Evolutionary conservation across 2,113 vertebrate genomes (phyloP).

Genomic region (Petrocephalus microphthalmus): DNA sequence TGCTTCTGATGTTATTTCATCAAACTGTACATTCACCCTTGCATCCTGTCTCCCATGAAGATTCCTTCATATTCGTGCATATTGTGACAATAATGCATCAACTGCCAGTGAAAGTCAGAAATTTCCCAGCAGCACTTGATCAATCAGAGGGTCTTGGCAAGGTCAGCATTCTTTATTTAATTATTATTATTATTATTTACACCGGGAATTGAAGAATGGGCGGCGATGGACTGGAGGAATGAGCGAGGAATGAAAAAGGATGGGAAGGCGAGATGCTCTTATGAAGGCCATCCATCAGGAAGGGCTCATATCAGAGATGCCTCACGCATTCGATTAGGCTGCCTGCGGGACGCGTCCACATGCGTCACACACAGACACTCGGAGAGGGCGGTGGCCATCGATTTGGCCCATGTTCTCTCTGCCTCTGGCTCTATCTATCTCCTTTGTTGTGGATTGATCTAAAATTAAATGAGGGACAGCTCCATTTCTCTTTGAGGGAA

Average conservation of each 20-base stretch:
- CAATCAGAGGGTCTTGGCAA: constrained; percentile 19
- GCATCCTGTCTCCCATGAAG: background rate
- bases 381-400: background rate
- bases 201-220: constrained; percentile 15
- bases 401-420: background rate
- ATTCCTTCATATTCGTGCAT: background rate
- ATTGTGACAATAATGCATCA: background rate
- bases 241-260: constrained; percentile 58
- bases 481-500: background rate
- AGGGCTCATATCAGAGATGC: constrained; percentile 54
- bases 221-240: constrained; percentile 41
- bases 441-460: background rate
- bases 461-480: background rate
- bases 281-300: constrained; percentile 67
- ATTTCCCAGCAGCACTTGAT: background rate
- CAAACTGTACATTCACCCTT: background rate
- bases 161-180: constrained; percentile 15
- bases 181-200: constrained; percentile 13
- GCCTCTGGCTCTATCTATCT: background rate
- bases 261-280: constrained; percentile 57
- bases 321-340: constrained; percentile 52
- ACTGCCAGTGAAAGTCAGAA: background rate
- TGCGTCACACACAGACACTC: constrained; percentile 24
- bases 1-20: background rate
- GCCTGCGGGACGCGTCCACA: constrained; percentile 39